These are phyloP conservation scores for Drosophila robusta DNA, from an alignment of 2,888 invertebrate species.

Conservation along the genomic window DNA sequence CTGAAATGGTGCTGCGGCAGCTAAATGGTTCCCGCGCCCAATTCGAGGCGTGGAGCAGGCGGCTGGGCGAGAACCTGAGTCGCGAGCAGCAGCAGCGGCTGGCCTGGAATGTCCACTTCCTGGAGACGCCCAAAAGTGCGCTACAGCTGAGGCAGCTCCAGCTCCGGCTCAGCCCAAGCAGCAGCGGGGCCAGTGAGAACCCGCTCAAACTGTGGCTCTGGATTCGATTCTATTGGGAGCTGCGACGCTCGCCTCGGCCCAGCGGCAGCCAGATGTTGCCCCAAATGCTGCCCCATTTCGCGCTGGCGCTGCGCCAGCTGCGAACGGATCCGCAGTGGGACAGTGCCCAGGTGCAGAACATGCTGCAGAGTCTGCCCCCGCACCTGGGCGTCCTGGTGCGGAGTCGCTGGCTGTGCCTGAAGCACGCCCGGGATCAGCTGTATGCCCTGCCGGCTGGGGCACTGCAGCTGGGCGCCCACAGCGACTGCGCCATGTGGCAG, in stretches of 20 bases:
- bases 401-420: conserved; percentile 59
- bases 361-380: conserved; percentile 62
- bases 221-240: conserved; percentile 61
- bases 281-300: conserved; percentile 57
- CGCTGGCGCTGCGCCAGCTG: conserved; percentile 45
- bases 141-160: conserved; percentile 23
- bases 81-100: conserved; percentile 36
- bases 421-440: conserved; percentile 42
- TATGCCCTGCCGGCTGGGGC: conserved; percentile 22
- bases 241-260: conserved; percentile 36
- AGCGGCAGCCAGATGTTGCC: conserved; percentile 19
- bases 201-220: conserved; percentile 54
- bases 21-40: conserved; percentile 7
- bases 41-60: conserved; percentile 47
- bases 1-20: conserved; percentile 9
- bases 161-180: conserved; percentile 34
- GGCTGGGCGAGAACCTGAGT: conserved; percentile 28
- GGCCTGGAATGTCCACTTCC: conserved; percentile 53
- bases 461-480: conserved; percentile 51
- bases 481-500: conserved; percentile 60
- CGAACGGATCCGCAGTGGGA: conserved; percentile 6
- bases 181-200: conserved; percentile 24
- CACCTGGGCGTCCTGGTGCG: conserved; percentile 40
- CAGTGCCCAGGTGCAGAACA: conserved; percentile 56
- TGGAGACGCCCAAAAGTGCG: neutral